These are phyloP conservation scores for Drosophila leontia DNA, from an alignment of 1,140 invertebrate species.

Conservation along the genomic window DNA sequence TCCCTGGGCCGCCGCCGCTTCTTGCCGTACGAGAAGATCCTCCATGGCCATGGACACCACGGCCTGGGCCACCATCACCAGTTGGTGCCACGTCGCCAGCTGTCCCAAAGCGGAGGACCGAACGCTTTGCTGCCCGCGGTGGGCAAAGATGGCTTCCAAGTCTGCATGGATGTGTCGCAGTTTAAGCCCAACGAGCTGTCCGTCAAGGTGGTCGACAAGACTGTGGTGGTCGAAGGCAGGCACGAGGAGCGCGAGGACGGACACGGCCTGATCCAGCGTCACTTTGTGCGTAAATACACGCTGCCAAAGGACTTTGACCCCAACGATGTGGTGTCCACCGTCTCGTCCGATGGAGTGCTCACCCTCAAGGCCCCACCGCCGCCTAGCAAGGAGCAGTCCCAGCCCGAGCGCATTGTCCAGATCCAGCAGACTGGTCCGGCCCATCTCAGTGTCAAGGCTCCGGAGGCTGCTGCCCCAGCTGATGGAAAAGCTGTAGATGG, in stretches of 20 bases:
- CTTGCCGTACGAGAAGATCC: slow-evolving; percentile 53
- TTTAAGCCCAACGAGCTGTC: slow-evolving; percentile 93
- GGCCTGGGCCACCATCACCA: slow-evolving; percentile 33
- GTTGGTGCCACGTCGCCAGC: slow-evolving; percentile 41
- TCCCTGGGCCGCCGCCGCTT: slow-evolving; percentile 47
- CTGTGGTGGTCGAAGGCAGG: slow-evolving; percentile 89
- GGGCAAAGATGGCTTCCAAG: slow-evolving; percentile 88
- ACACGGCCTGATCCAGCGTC: slow-evolving; percentile 90
- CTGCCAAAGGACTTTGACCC: slow-evolving; percentile 89
- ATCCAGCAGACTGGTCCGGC: slow-evolving; percentile 85
- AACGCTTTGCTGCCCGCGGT: slow-evolving; percentile 61
- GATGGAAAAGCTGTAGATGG: slow-evolving; percentile 44
- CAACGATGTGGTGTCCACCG: slow-evolving; percentile 88
- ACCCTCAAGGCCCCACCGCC: slow-evolving; percentile 88
- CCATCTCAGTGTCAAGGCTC: slow-evolving; percentile 77
- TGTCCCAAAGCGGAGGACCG: slow-evolving; percentile 12
- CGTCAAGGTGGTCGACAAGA: slow-evolving; percentile 91
- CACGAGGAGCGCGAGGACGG: slow-evolving; percentile 91
- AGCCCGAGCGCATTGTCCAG: slow-evolving; percentile 85
- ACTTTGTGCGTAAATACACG: slow-evolving; percentile 90
- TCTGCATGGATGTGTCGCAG: slow-evolving; percentile 93
- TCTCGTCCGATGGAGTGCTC: slow-evolving; percentile 91
- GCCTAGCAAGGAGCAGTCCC: slow-evolving; percentile 76
- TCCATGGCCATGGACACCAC: slow-evolving; percentile 26
- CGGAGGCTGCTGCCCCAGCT: slow-evolving; percentile 23